A percentile compares a stretch with the other conserved stretches of the same genome.
phyloP scores from a whole-genome alignment of 2,888 invertebrate species.

The Chalcosyrphus nemorum region DNA sequence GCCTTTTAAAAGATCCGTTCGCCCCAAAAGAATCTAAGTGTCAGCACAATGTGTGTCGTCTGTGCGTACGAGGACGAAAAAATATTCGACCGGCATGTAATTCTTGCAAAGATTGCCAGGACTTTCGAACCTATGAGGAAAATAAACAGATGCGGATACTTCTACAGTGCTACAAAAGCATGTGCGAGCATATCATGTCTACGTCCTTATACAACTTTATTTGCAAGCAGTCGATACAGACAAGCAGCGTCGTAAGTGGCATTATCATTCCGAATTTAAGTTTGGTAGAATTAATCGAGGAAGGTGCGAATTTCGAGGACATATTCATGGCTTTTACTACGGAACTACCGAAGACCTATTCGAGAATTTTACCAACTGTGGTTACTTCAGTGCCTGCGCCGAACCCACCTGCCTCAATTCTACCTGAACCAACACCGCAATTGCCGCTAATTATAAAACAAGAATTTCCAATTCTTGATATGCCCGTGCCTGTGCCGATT shows the following conservation, averaged over 20 bases:
- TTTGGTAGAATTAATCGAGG: constrained; percentile 89
- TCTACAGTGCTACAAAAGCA: constrained; percentile 93
- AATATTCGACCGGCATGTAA: constrained; percentile 92
- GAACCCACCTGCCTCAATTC: constrained; percentile 50
- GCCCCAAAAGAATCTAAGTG: constrained; percentile 90
- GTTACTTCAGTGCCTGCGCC: constrained; percentile 81
- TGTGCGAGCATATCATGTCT: constrained; percentile 91
- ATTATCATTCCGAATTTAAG: constrained; percentile 82
- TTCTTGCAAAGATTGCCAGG: constrained; percentile 92
- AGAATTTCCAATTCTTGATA: constrained; percentile 60
- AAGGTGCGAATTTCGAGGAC: constrained; percentile 90
- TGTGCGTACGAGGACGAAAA: constrained; percentile 92
- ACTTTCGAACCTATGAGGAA: constrained; percentile 90
- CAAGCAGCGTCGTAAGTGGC: constrained; percentile 81
- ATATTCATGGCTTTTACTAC: constrained; percentile 87
- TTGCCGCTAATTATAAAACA: constrained; percentile 61
- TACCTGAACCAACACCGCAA: constrained; percentile 26
- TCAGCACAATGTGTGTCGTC: constrained; percentile 94
- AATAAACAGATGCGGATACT: constrained; percentile 91
- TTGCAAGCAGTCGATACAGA: constrained; percentile 80
- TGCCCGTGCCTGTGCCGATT: constrained; percentile 32
- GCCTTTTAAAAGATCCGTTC: constrained; percentile 91
- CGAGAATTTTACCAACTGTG: constrained; percentile 87
- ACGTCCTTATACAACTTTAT: constrained; percentile 85
- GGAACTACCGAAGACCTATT: constrained; percentile 89